These are phyloP conservation scores for Julus scandinavius DNA, from an alignment of 2,888 invertebrate genomes.

Conservation along the genomic window DNA sequence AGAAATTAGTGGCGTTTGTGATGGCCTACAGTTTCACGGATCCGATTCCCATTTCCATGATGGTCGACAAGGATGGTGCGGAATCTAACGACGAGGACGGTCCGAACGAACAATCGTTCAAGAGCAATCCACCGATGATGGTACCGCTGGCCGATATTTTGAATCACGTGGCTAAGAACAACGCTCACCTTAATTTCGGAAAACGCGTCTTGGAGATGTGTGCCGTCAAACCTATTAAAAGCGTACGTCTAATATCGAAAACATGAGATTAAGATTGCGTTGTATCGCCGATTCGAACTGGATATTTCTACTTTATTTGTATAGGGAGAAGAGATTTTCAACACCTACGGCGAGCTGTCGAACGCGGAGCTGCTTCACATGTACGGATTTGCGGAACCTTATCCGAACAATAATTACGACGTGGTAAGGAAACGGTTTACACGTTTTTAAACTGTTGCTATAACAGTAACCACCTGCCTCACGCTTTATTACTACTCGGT, in stretches of 20 bases:
- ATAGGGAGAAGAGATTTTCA: slow-evolving; percentile 56
- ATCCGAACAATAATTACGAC: slow-evolving; percentile 51
- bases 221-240: slow-evolving; percentile 29
- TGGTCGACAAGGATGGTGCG: slow-evolving; percentile 45
- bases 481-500: neutral
- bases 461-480: neutral
- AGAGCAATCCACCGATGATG: slow-evolving; percentile 55
- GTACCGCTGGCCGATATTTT: slow-evolving; percentile 56
- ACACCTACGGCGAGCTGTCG: slow-evolving; percentile 55
- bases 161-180: slow-evolving; percentile 56
- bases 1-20: slow-evolving; percentile 55
- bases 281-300: neutral
- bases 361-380: slow-evolving; percentile 55
- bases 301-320: neutral
- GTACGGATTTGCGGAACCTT: slow-evolving; percentile 56
- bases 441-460: too few species aligned
- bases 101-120: neutral
- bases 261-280: neutral
- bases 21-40: slow-evolving; percentile 57
- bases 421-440: slow-evolving; percentile 1
- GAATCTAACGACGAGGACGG: neutral
- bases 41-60: neutral
- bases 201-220: slow-evolving; percentile 52
- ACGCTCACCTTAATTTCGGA: slow-evolving; percentile 52
- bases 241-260: slow-evolving; percentile 10